Percentiles rank a stretch among this genome's conserved stretches.
These are phyloP conservation scores for Labeo catla DNA, from an alignment of 2,113 vertebrate species.

Conservation along the genomic window DNA sequence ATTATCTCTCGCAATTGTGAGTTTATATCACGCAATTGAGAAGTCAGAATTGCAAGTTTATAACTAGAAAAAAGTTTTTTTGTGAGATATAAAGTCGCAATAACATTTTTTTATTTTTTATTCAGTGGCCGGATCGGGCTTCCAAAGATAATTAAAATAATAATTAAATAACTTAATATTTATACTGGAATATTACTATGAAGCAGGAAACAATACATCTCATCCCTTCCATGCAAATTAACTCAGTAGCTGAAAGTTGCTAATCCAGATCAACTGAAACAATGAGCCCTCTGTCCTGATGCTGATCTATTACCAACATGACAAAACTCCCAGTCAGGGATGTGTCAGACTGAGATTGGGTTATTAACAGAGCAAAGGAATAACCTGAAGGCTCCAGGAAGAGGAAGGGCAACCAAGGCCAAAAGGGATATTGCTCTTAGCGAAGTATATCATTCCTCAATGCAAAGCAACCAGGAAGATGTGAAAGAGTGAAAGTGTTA, in stretches of 20 bases:
- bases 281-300: conserved; percentile 69
- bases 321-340: conserved; percentile 50
- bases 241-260: neutral
- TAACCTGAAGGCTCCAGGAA: neutral
- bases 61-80: too few species aligned
- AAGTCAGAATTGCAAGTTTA: too few species aligned
- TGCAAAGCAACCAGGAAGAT: conserved; percentile 7
- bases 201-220: neutral
- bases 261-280: conserved; percentile 50
- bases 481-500: neutral
- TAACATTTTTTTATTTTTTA: too few species aligned
- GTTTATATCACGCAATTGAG: too few species aligned
- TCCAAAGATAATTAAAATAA: neutral
- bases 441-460: neutral
- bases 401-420: neutral
- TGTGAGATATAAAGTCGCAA: too few species aligned
- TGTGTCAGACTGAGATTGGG: conserved; percentile 52
- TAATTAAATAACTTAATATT: neutral
- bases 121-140: too few species aligned
- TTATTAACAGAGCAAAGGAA: neutral
- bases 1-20: too few species aligned
- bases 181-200: neutral
- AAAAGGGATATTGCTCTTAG: neutral
- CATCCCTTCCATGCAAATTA: neutral
- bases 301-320: conserved; percentile 66